Evolutionary conservation across 2,113 vertebrate species (phyloP), one percentile per base, ranked within the genome.

Genomic region (Pao palembangensis): DNA sequence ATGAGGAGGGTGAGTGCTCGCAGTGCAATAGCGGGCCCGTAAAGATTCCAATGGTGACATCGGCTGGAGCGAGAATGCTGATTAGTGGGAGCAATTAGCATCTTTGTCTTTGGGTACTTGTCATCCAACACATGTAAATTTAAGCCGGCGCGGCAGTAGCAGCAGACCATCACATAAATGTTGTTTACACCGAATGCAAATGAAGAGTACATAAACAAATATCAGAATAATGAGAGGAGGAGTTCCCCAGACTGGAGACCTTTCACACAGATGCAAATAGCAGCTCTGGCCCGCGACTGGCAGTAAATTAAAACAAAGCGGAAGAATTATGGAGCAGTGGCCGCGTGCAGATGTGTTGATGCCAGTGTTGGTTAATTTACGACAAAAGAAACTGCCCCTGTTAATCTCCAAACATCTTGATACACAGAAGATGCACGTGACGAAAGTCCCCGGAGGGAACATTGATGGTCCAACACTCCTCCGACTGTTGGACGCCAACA

Each of bases 321-420:
- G 58, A 61, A 67, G 72, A 86, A 84, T 87, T 67, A 79, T 54
- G 63, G 75, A 66, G 75, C 58, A 46, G 63, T 71, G 78, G 72
- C 82, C 85, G 88, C 79, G 80, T 74, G 76, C 76, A 78, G 78
- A 85, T 88, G 81, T 85, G 78, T 55, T 69, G 75, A 76, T 83
- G 62, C 78, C 55, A 60, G 71, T 34, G 55, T 55, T 75, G 74
- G 75, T 84, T 84, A 68, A 79, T 86, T 17, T 86, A 81, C 63
- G 77, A 79, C 63, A 38, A 21, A 41, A 76, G 76, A 82, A 88
- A 78, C 43, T 49, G 28, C 56, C 68, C 48, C n/a, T 58, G 67
- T 85, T 85, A 84, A 83, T 84, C 83, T 86, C 87, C 79, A 85
- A 83, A 83, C 75, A 84, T 87, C 67, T 88, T 85, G 78, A 88